Evolutionary conservation across 2,888 invertebrate genomes (phyloP).

Genomic region (Cryptosula pallasiana): DNA sequence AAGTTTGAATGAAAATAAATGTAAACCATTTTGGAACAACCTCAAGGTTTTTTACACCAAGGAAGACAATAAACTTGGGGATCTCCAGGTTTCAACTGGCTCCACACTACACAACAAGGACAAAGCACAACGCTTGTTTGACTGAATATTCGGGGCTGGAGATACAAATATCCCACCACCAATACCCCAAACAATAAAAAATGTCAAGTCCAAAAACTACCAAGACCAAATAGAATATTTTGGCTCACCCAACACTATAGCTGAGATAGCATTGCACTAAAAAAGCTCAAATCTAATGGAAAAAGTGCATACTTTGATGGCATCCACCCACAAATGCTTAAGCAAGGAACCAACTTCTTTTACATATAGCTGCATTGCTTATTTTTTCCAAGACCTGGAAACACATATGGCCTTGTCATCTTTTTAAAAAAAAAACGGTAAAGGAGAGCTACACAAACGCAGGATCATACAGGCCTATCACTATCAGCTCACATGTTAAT

Average conservation of each 20-base stretch:
- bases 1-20: neutral
- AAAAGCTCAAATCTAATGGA: neutral
- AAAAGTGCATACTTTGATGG: slow-evolving; percentile 9
- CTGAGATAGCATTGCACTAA: slow-evolving; percentile 2
- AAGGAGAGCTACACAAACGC: neutral
- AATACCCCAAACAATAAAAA: slow-evolving; percentile 1
- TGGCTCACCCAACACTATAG: neutral
- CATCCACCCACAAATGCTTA: slow-evolving; percentile 6
- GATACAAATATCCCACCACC: neutral
- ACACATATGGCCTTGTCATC: neutral
- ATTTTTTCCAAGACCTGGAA: neutral
- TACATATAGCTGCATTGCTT: neutral
- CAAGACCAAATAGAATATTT: neutral
- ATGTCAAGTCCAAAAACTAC: neutral
- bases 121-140: slow-evolving; percentile 9
- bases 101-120: neutral
- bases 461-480: slow-evolving; percentile 1
- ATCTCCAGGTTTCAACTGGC: neutral
- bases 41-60: neutral
- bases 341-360: slow-evolving; percentile 12
- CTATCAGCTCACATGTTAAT: neutral
- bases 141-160: neutral
- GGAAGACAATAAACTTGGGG: slow-evolving; percentile 1
- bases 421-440: neutral
- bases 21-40: neutral